A percentile compares a stretch with the other conserved stretches of the same genome.
Conservation (phyloP, 1,140 invertebrate species). For the Oncopodura yosiiana region DNA sequence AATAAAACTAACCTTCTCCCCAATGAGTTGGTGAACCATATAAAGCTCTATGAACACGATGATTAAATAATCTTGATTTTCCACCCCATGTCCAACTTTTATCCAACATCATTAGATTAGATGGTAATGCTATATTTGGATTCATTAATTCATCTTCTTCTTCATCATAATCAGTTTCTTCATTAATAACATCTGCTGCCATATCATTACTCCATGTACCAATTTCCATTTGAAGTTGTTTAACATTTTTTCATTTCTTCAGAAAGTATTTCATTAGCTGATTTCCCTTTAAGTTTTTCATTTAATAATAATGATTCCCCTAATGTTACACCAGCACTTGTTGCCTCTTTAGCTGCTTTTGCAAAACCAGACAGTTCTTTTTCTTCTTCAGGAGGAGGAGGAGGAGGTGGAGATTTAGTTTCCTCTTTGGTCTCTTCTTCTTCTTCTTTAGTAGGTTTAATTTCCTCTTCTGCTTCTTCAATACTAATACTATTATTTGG, state of each 20-base stretch:
- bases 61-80: constrained; percentile 31
- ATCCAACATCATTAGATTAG: constrained; percentile 40
- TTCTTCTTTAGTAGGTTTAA: background rate
- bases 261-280: constrained; percentile 44
- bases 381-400: constrained; percentile 11
- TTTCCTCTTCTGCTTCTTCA: constrained; percentile 1
- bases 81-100: constrained; percentile 35
- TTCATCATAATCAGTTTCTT: constrained; percentile 36
- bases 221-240: constrained; percentile 55
- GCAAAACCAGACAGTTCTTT: constrained; percentile 33
- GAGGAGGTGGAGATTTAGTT: background rate
- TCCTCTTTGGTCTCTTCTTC: background rate
- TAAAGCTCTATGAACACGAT: constrained; percentile 33
- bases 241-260: constrained; percentile 44
- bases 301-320: constrained; percentile 30
- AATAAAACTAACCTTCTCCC: too few relatives aligned
- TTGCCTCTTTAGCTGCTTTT: constrained; percentile 35
- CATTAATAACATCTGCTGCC: constrained; percentile 42
- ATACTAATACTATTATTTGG: background rate
- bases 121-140: constrained; percentile 40
- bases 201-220: constrained; percentile 87
- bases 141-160: constrained; percentile 39
- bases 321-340: constrained; percentile 16
- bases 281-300: constrained; percentile 38
- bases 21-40: constrained; percentile 35